A percentile compares a stretch with the other conserved stretches of the same genome.
Evolutionary conservation across 2,113 vertebrate genomes (phyloP).

Genomic region (Pithys albifrons): DNA sequence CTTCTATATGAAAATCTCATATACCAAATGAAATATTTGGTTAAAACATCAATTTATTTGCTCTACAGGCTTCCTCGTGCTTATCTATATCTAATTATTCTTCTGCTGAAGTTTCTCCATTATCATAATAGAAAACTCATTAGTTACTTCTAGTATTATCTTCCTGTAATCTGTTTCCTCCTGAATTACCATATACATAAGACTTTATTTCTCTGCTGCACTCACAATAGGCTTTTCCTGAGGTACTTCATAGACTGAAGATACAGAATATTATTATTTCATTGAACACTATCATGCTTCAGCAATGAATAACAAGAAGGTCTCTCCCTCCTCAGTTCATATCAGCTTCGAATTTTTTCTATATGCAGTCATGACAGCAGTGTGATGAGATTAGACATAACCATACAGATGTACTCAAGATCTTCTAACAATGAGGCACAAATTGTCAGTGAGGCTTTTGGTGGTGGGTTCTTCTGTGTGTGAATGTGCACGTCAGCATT

Average conservation of each 20-base stretch:
- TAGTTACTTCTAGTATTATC: background rate
- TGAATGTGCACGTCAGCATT: background rate
- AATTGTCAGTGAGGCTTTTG: background rate
- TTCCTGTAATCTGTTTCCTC: conserved; percentile 11
- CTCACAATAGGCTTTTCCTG: background rate
- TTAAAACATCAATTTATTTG: conserved; percentile 25
- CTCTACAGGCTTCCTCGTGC: background rate
- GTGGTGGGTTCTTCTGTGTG: background rate
- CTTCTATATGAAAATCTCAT: background rate
- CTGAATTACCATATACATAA: background rate
- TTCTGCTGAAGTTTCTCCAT: conserved; percentile 13
- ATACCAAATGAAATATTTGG: background rate
- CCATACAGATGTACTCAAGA: background rate
- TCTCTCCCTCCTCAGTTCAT: background rate
- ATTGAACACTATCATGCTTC: background rate
- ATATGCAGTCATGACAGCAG: background rate
- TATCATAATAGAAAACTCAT: conserved; percentile 19
- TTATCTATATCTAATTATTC: conserved; percentile 42
- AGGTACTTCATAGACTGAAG: background rate
- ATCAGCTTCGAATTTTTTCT: background rate
- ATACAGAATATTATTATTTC: background rate
- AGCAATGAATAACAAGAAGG: background rate
- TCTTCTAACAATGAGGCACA: accelerated
- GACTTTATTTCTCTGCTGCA: background rate
- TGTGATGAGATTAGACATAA: background rate